These are phyloP conservation scores for Mormyrus lacerda DNA, from an alignment of 2,113 vertebrate species.

Conservation along the genomic window DNA sequence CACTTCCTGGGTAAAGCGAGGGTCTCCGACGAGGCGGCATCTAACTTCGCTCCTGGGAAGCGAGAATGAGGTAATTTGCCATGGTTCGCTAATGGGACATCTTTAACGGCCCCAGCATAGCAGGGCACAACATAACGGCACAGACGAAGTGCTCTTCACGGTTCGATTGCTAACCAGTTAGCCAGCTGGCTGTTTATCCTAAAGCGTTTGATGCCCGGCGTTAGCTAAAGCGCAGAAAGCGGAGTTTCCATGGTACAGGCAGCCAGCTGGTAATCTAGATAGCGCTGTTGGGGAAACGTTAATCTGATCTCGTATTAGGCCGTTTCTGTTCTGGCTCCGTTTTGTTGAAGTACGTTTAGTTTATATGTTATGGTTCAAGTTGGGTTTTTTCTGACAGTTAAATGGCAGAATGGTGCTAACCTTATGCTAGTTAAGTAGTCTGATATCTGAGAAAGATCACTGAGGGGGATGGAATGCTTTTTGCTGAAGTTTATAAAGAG, in stretches of 20 bases:
- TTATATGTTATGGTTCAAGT: not conserved
- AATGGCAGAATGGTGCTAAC: not conserved
- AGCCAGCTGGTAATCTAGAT: not conserved
- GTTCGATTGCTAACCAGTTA: not conserved
- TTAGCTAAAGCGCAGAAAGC: not conserved
- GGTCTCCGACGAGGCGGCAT: conserved; percentile 4
- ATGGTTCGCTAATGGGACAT: not conserved
- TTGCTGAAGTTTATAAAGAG: not conserved
- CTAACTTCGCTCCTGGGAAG: not conserved
- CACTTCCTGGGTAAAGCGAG: conserved; percentile 15
- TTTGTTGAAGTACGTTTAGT: not conserved
- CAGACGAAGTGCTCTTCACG: not conserved
- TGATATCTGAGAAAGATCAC: not conserved
- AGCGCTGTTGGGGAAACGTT: not conserved
- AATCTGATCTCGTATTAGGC: not conserved
- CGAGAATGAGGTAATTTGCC: conserved; percentile 13
- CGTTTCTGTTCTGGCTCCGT: not conserved
- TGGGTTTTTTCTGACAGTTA: not conserved
- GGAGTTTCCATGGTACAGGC: not conserved
- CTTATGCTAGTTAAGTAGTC: not conserved
- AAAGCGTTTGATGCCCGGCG: not conserved
- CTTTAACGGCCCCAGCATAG: not conserved
- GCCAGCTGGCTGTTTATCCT: not conserved
- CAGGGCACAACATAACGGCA: not conserved
- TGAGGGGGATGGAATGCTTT: not conserved